phyloP scores from a whole-genome alignment of 2,797 vertebrate species.

The Synaphobranchus kaupii region DNA sequence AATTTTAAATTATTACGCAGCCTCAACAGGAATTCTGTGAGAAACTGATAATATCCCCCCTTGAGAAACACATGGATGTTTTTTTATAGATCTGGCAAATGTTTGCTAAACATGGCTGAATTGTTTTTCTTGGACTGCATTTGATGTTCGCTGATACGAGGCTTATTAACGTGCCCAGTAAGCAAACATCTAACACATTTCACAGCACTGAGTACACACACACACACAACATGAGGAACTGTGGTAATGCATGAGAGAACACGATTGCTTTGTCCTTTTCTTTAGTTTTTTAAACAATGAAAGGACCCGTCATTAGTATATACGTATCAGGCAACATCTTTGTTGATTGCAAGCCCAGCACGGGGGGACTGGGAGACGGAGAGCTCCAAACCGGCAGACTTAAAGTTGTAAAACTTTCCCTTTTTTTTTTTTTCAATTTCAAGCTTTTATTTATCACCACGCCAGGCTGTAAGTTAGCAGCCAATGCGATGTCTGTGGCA shows the following conservation, averaged over 20 bases:
- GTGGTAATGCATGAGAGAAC: background rate
- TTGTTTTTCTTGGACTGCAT: background rate
- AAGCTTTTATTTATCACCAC: background rate
- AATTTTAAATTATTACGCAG: conserved; percentile 5
- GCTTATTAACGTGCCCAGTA: background rate
- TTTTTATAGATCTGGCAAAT: conserved; percentile 3
- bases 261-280: background rate
- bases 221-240: background rate
- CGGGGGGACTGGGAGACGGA: background rate
- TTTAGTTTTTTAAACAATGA: background rate
- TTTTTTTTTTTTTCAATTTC: background rate
- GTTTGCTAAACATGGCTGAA: background rate
- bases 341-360: background rate
- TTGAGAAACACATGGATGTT: background rate
- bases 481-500: conserved; percentile 20
- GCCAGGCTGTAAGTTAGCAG: background rate
- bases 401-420: conserved; percentile 16
- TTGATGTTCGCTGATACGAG: background rate
- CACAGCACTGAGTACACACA: background rate
- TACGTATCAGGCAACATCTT: background rate
- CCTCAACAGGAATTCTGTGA: background rate
- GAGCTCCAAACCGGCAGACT: conserved; percentile 1
- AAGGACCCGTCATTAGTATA: background rate
- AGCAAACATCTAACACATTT: background rate
- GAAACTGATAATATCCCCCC: background rate